Base-by-base conservation (phyloP, 2,113 vertebrate genomes). In the Azemiops feae region DNA sequence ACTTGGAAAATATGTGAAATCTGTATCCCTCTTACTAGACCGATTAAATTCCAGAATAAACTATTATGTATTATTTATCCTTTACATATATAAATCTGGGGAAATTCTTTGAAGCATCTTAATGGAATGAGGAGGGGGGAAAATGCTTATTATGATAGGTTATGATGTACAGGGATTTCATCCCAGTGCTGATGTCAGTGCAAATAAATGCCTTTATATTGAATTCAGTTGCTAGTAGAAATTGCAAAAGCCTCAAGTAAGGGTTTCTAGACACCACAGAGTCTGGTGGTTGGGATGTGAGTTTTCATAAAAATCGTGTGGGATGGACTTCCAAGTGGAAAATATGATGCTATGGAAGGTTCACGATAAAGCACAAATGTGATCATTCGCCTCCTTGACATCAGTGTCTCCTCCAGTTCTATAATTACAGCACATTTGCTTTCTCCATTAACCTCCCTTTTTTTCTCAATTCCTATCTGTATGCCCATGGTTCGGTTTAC, bases 381-480 rank as follows among this genome's bases (percentile, higher is more conserved):
- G 89, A 64, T 22, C 10, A 1, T 47, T 34, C 53, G 34, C 0
- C 27, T 8, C 52, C 8, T 14, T 30, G 88, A 1, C 7, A 0
- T 5, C 0, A 54, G 5, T 60, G 64, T 30, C 88, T 5, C 54
- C 6, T 34, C 47, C 5, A 1, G 0, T 0, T 52, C 50, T 1
- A 4, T 25, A 34, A 1, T 14, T 39, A 85, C 91, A 55, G 16
- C 0, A 34, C 25, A 1, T 85, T 43, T 87, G 85, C 30, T 91
- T 47, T 23, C 0, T 12, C 47, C 20, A n/a, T 18, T 34, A 25
- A 39, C 57, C 16, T n/a, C 7, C 27, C 60, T 53, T 86, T 57
- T 30, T 43, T 64, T n/a, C 0, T 3, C 0, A 89, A 5, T 10
- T 0, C 3, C 22, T 85, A 60, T 87, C 53, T 60, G 0, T 4